These are phyloP conservation scores for Pyrocoelia pectoralis DNA, from an alignment of 2,888 invertebrate species.

Conservation along the genomic window DNA sequence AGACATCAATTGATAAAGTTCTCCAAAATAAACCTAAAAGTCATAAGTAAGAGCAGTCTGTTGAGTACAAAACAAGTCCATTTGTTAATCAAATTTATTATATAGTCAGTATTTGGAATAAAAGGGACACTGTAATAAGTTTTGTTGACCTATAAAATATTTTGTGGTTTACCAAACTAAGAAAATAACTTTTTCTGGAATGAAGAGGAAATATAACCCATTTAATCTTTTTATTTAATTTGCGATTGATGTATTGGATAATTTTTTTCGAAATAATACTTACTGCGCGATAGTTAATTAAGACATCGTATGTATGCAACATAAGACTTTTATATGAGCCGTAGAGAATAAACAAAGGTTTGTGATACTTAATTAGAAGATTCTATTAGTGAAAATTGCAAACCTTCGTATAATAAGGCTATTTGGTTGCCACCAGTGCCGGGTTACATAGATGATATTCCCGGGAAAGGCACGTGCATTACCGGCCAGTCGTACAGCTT, in stretches of 20 bases:
- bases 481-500: constrained; percentile 40
- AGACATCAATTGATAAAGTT: constrained; percentile 4
- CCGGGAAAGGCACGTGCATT: constrained; percentile 42
- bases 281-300: constrained; percentile 7
- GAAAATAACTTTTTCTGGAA: neutral
- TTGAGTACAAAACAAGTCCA: constrained; percentile 24
- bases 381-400: constrained; percentile 24
- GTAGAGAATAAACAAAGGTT: constrained; percentile 26
- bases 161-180: constrained; percentile 4
- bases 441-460: constrained; percentile 33
- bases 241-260: neutral
- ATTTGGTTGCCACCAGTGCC: constrained; percentile 39
- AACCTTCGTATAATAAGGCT: constrained; percentile 41
- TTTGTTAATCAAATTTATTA: constrained; percentile 25
- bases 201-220: constrained; percentile 1
- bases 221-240: neutral
- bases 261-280: neutral
- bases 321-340: neutral
- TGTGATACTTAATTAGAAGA: constrained; percentile 40
- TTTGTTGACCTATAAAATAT: constrained; percentile 17
- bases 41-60: constrained; percentile 8
- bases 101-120: constrained; percentile 8
- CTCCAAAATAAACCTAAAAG: constrained; percentile 7
- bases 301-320: constrained; percentile 22
- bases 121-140: constrained; percentile 10